These are phyloP conservation scores for Dynastes hyllus DNA, from an alignment of 2,888 invertebrate genomes.

Conservation along the genomic window DNA sequence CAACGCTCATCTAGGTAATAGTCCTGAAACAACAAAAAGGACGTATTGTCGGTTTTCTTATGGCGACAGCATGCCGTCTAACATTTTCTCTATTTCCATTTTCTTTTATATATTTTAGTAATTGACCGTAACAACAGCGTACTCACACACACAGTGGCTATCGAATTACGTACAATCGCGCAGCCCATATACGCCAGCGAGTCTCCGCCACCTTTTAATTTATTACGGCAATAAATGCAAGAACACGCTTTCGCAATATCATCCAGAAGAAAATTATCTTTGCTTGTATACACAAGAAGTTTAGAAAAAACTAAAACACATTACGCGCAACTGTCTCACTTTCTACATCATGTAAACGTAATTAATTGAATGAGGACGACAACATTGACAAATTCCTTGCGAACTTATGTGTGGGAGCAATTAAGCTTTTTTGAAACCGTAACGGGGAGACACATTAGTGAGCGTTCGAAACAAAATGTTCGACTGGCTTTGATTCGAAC, in stretches of 20 bases:
- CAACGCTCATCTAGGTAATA: slow-evolving; percentile 9
- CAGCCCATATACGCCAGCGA: background rate
- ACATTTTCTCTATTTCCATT: slow-evolving; percentile 30
- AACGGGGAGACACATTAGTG: background rate
- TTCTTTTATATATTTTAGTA: slow-evolving; percentile 26
- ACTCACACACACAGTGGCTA: slow-evolving; percentile 24
- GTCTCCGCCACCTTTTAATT: slow-evolving; percentile 26
- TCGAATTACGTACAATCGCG: slow-evolving; percentile 30
- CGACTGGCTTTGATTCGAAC: background rate
- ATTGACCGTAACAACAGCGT: slow-evolving; percentile 27
- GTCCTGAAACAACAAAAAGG: background rate
- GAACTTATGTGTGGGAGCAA: background rate
- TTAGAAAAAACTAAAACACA: slow-evolving; percentile 1
- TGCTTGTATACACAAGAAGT: background rate
- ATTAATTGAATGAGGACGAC: slow-evolving; percentile 18
- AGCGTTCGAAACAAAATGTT: background rate
- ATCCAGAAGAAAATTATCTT: slow-evolving; percentile 34
- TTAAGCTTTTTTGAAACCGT: slow-evolving; percentile 6
- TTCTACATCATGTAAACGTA: slow-evolving; percentile 11
- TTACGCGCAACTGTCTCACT: slow-evolving; percentile 21
- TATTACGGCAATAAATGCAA: slow-evolving; percentile 42
- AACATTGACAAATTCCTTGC: slow-evolving; percentile 11
- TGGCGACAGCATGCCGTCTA: slow-evolving; percentile 5
- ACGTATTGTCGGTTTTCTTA: background rate
- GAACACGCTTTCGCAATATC: slow-evolving; percentile 20